A percentile compares a stretch with the other conserved stretches of the same genome.
Conservation (phyloP, 2,888 invertebrate genomes). For the Ophraella communa region DNA sequence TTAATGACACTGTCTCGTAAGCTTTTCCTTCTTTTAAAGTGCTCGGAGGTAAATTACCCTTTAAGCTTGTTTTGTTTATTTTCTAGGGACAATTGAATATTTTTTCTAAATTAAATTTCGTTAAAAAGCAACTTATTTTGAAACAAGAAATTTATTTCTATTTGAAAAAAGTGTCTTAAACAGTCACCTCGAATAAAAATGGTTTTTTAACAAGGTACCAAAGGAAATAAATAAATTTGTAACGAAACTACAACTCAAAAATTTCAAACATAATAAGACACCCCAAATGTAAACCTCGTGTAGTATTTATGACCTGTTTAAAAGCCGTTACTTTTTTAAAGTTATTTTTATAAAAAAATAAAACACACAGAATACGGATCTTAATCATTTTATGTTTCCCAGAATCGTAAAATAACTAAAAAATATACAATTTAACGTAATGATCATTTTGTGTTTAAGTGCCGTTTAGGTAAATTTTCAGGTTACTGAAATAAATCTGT, state of each 20-base stretch:
- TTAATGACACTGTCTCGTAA: slow-evolving; percentile 46
- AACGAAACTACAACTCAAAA: background rate
- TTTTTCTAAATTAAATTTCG: too few relatives aligned
- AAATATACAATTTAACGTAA: slow-evolving; percentile 10
- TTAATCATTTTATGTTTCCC: slow-evolving; percentile 20
- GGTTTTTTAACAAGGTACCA: too few relatives aligned
- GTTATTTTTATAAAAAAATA: slow-evolving; percentile 25
- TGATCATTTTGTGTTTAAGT: slow-evolving; percentile 11
- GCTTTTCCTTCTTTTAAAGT: slow-evolving; percentile 14
- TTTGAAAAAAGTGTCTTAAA: too few relatives aligned
- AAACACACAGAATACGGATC: too few relatives aligned
- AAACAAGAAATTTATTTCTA: too few relatives aligned
- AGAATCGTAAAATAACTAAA: slow-evolving; percentile 16
- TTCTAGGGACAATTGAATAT: background rate
- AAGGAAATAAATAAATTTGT: background rate
- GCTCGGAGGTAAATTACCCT: slow-evolving; percentile 30
- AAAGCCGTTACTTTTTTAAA: slow-evolving; percentile 28
- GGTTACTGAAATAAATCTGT: slow-evolving; percentile 6
- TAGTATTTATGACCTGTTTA: slow-evolving; percentile 19
- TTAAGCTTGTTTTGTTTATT: slow-evolving; percentile 12
- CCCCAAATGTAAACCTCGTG: slow-evolving; percentile 4
- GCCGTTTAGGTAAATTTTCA: slow-evolving; percentile 4
- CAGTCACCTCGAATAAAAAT: too few relatives aligned
- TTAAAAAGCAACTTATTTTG: too few relatives aligned
- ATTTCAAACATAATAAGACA: slow-evolving; percentile 15